A percentile compares a stretch with the other conserved stretches of the same genome.
Evolutionary conservation across 2,797 vertebrate genomes (phyloP).

Genomic region (Loriculus beryllinus): DNA sequence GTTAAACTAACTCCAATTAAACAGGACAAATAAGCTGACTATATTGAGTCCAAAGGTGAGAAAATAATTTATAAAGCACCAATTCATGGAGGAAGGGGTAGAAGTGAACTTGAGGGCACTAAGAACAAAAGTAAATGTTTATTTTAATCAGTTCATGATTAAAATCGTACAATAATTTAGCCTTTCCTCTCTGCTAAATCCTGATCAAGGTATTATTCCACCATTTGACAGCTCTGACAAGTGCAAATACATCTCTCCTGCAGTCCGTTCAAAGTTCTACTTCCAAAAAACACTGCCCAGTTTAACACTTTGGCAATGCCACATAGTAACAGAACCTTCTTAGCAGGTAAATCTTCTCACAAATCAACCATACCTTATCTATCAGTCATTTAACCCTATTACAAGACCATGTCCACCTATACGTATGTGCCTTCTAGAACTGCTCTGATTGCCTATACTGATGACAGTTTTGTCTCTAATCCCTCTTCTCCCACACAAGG

Average conservation of each 20-base stretch:
- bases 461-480: neutral
- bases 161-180: neutral
- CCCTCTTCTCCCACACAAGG: neutral
- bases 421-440: neutral
- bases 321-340: neutral
- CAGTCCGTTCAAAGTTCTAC: neutral
- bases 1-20: neutral
- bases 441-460: neutral
- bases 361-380: neutral
- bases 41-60: neutral
- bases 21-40: neutral
- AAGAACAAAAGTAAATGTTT: neutral
- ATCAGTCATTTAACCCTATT: neutral
- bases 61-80: neutral
- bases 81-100: neutral
- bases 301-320: neutral
- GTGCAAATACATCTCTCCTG: neutral
- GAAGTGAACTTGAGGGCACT: neutral
- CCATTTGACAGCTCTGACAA: neutral
- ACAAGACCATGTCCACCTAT: neutral
- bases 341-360: neutral
- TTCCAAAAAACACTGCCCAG: neutral
- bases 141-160: neutral
- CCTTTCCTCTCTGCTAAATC: neutral
- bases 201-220: neutral